Conservation (phyloP, 2,113 vertebrate genomes). For the Lycaon pictus region DNA sequence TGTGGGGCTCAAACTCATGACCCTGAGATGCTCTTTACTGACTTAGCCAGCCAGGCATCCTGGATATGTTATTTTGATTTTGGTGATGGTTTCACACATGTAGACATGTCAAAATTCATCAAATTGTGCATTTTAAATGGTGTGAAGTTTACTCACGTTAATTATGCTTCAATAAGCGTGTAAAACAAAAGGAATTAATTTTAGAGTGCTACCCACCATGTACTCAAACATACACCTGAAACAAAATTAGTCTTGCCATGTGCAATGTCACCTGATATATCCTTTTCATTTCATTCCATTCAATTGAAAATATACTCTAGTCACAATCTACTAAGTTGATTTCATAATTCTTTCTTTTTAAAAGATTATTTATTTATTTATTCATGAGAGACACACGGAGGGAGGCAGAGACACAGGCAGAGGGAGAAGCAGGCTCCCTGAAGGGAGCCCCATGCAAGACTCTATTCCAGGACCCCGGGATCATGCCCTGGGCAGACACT, state of each 20-base stretch:
- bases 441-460: fast-evolving
- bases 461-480: background rate
- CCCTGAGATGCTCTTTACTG: background rate
- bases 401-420: background rate
- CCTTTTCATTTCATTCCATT: background rate
- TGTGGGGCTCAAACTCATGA: background rate
- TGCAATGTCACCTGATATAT: background rate
- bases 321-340: background rate
- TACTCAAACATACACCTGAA: background rate
- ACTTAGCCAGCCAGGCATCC: background rate
- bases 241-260: background rate
- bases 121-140: background rate
- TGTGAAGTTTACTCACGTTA: background rate
- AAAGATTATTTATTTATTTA: background rate
- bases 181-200: background rate
- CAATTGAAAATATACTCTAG: background rate
- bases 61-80: background rate
- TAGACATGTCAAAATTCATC: background rate
- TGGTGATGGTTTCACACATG: background rate
- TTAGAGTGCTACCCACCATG: background rate
- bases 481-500: background rate
- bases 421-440: background rate
- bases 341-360: background rate
- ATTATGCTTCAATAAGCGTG: background rate
- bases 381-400: background rate